These are phyloP conservation scores for Decapterus maruadsi DNA, from an alignment of 2,797 vertebrate species.

Conservation along the genomic window DNA sequence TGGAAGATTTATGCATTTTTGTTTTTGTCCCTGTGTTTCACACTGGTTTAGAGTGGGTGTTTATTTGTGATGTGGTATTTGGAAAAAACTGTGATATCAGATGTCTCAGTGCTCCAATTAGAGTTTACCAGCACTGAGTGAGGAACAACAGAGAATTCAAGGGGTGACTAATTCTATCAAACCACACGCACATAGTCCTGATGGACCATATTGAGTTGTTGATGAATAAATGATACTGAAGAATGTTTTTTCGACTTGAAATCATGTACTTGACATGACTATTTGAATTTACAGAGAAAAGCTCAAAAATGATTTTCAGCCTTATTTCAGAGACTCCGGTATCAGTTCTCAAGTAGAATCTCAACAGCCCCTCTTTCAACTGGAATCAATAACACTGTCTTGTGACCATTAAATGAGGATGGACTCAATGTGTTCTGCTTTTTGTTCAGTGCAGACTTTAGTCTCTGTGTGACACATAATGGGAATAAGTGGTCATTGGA, in stretches of 20 bases:
- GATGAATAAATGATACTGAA: background rate
- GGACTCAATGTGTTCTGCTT: background rate
- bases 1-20: background rate
- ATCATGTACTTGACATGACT: no score
- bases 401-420: conserved; percentile 1
- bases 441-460: conserved; percentile 1
- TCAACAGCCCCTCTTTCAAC: background rate
- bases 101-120: background rate
- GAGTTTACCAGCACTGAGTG: background rate
- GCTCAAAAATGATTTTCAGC: background rate
- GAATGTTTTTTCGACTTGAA: background rate
- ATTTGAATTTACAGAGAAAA: conserved; percentile 7
- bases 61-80: background rate
- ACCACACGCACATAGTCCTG: background rate
- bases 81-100: background rate
- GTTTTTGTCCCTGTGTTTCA: background rate
- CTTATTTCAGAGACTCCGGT: conserved; percentile 12
- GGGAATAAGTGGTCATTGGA: background rate
- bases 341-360: background rate
- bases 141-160: background rate
- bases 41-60: background rate
- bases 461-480: background rate
- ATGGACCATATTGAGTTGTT: background rate
- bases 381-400: background rate
- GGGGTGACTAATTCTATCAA: background rate